phyloP scores from a whole-genome alignment of 1,140 invertebrate genomes.

The Drosophila takahashii region DNA sequence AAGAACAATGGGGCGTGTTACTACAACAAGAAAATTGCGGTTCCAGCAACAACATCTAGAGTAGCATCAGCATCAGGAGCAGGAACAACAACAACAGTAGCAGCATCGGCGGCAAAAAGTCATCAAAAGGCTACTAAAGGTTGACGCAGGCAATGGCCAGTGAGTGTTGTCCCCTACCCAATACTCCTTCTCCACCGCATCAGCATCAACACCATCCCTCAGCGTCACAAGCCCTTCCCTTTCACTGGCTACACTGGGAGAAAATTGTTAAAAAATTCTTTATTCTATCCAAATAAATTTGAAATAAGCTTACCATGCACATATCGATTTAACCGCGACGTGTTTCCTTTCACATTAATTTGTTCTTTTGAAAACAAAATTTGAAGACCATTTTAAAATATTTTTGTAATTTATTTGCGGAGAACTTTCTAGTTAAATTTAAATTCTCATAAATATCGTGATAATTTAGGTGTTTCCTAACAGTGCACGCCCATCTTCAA shows the following conservation, averaged over 20 bases:
- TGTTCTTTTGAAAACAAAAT: too few species aligned
- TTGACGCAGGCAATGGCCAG: slow-evolving; percentile 75
- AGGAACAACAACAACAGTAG: slow-evolving; percentile 12
- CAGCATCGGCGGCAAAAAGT: slow-evolving; percentile 63
- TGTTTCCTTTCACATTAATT: too few species aligned
- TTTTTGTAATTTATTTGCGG: too few species aligned
- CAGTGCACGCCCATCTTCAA: slow-evolving; percentile 36
- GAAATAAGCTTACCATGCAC: too few species aligned
- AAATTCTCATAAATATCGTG: neutral
- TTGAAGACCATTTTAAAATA: too few species aligned
- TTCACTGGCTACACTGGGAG: neutral
- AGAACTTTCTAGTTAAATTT: neutral
- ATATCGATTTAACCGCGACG: too few species aligned
- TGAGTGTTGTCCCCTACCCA: slow-evolving; percentile 35
- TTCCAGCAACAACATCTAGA: slow-evolving; percentile 52
- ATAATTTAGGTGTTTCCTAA: neutral
- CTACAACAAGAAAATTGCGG: slow-evolving; percentile 70
- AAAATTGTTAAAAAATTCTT: neutral
- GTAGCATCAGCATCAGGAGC: slow-evolving; percentile 14
- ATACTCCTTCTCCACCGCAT: neutral
- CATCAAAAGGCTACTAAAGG: slow-evolving; percentile 82
- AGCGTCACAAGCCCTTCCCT: neutral
- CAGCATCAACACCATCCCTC: slow-evolving; percentile 6
- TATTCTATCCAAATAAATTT: too few species aligned
- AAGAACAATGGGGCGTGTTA: slow-evolving; percentile 77